Evolutionary conservation across 2,888 invertebrate species (phyloP).

Genomic region (Agonopterix arenella): DNA sequence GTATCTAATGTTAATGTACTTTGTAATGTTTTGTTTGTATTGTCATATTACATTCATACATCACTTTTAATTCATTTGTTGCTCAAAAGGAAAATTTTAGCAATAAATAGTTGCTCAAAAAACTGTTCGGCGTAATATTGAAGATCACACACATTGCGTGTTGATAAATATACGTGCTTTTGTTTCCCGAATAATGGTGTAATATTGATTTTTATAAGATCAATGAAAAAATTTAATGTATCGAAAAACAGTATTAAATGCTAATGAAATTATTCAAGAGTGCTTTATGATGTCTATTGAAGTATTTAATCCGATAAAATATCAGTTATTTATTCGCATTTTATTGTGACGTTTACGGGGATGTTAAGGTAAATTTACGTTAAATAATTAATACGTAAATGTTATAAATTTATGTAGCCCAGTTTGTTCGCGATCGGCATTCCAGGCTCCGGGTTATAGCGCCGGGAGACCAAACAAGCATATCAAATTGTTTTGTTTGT

Average conservation of each 20-base stretch:
- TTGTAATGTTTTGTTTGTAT: too few relatives aligned
- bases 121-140: conserved; percentile 10
- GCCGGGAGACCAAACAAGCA: conserved; percentile 40
- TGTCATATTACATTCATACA: too few relatives aligned
- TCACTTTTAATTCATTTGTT: background rate
- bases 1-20: too few relatives aligned
- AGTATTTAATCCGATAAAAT: conserved; percentile 17
- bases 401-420: conserved; percentile 51
- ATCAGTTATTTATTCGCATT: conserved; percentile 20
- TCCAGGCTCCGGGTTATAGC: conserved; percentile 18
- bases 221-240: too few relatives aligned
- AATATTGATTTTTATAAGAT: too few relatives aligned
- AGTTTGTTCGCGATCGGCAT: conserved; percentile 31
- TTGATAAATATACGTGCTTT: too few relatives aligned
- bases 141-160: conserved; percentile 23
- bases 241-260: background rate
- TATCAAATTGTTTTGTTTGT: conserved; percentile 56
- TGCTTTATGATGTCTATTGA: conserved; percentile 27
- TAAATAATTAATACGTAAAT: conserved; percentile 48
- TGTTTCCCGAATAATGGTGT: too few relatives aligned
- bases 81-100: conserved; percentile 2
- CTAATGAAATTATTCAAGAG: conserved; percentile 29
- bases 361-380: conserved; percentile 42
- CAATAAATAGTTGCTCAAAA: conserved; percentile 11
- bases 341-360: conserved; percentile 23